Percentiles rank a stretch among this genome's conserved stretches.
Evolutionary conservation across 2,888 invertebrate species (phyloP).

Genomic region (Luffia ferchaultella): DNA sequence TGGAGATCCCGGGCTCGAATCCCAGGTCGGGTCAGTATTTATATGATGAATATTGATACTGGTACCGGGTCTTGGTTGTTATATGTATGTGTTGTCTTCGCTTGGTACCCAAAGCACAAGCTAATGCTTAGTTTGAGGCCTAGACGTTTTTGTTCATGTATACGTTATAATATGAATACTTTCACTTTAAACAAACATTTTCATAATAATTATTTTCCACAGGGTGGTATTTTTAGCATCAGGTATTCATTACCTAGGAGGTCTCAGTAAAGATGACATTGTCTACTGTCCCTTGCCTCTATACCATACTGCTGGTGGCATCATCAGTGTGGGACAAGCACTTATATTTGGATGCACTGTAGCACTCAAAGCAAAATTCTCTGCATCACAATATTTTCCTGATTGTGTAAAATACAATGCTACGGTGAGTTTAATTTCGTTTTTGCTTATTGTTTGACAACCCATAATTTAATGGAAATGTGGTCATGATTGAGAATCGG

Average conservation of each 20-base stretch:
- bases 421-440: slow-evolving; percentile 77
- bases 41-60: no score
- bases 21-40: no score
- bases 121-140: no score
- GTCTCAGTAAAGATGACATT: slow-evolving; percentile 73
- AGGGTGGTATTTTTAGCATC: slow-evolving; percentile 82
- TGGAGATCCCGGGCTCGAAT: no score
- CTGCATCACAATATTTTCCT: slow-evolving; percentile 91
- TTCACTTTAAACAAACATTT: no score
- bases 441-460: no score
- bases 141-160: no score
- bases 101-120: no score
- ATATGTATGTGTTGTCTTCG: no score
- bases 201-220: slow-evolving; percentile 14
- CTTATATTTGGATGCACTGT: slow-evolving; percentile 82
- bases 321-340: slow-evolving; percentile 85
- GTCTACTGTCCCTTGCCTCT: slow-evolving; percentile 92
- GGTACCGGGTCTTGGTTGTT: no score
- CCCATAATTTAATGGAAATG: slow-evolving; percentile 6
- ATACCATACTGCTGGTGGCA: slow-evolving; percentile 96
- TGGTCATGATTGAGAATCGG: background rate
- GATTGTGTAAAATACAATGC: slow-evolving; percentile 95
- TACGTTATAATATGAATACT: no score
- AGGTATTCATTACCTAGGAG: slow-evolving; percentile 73
- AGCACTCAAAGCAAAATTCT: slow-evolving; percentile 89